phyloP scores from a whole-genome alignment of 2,113 vertebrate genomes.

The Dromiciops gliroides region DNA sequence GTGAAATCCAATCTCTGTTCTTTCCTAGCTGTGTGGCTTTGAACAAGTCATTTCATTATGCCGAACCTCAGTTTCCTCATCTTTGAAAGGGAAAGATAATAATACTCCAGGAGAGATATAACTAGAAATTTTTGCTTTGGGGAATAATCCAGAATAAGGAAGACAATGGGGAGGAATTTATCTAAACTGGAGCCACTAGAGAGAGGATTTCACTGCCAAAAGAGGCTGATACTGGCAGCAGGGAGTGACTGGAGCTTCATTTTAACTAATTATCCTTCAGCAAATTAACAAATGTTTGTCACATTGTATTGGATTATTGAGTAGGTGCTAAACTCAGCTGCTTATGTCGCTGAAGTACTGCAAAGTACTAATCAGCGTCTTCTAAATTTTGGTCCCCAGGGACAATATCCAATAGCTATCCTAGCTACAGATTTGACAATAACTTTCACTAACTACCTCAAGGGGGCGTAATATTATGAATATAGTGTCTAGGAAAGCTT shows the following conservation, averaged over 20 bases:
- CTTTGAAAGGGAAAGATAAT: neutral
- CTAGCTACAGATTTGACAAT: neutral
- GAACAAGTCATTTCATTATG: neutral
- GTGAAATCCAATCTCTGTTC: neutral
- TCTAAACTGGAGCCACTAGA: neutral
- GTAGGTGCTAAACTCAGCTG: neutral
- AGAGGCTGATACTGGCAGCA: neutral
- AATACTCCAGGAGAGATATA: neutral
- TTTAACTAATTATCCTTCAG: neutral
- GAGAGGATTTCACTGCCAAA: neutral
- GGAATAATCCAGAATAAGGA: neutral
- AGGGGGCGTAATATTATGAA: neutral
- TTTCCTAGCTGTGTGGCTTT: neutral
- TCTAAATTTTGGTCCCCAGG: neutral
- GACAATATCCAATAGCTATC: neutral
- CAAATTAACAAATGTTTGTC: neutral
- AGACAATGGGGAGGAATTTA: neutral
- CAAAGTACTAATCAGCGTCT: neutral
- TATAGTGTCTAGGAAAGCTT: neutral
- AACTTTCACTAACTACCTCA: neutral
- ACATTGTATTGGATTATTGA: neutral
- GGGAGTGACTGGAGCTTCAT: neutral
- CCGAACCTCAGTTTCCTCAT: neutral
- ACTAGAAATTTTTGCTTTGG: neutral
- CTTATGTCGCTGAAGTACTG: neutral